Evolutionary conservation across 2,888 invertebrate species (phyloP).

Genomic region (Sisyra nigra): DNA sequence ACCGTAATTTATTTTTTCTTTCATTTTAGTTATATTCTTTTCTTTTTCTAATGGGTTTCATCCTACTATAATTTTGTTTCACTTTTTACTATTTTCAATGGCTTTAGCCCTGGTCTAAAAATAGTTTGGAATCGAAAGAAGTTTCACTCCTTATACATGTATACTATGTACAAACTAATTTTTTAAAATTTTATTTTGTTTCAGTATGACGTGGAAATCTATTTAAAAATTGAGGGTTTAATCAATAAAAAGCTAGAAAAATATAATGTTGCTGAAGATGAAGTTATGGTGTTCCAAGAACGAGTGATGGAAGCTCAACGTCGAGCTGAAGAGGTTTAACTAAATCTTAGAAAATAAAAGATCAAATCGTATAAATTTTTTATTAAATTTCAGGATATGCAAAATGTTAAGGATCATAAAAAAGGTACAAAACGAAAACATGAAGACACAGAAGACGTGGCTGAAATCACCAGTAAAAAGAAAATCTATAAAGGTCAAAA

Average conservation of each 20-base stretch:
- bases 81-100: too few relatives aligned
- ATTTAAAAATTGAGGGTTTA: constrained; percentile 91
- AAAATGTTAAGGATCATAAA: constrained; percentile 56
- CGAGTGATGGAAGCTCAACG: constrained; percentile 87
- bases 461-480: constrained; percentile 61
- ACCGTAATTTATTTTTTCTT: too few relatives aligned
- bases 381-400: constrained; percentile 59
- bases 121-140: too few relatives aligned
- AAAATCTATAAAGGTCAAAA: constrained; percentile 67
- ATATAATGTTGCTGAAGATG: constrained; percentile 78
- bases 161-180: too few relatives aligned
- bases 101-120: too few relatives aligned
- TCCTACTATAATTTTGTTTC: too few relatives aligned
- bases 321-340: constrained; percentile 60
- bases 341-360: too few relatives aligned
- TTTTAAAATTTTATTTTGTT: too few relatives aligned
- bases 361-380: too few relatives aligned
- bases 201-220: constrained; percentile 91
- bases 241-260: constrained; percentile 84
- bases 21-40: too few relatives aligned
- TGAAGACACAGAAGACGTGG: constrained; percentile 58
- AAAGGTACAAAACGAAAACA: constrained; percentile 40
- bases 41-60: too few relatives aligned
- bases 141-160: too few relatives aligned
- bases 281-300: constrained; percentile 90